Evolutionary conservation across 2,797 vertebrate species (phyloP).

Genomic region (Spea hammondii): DNA sequence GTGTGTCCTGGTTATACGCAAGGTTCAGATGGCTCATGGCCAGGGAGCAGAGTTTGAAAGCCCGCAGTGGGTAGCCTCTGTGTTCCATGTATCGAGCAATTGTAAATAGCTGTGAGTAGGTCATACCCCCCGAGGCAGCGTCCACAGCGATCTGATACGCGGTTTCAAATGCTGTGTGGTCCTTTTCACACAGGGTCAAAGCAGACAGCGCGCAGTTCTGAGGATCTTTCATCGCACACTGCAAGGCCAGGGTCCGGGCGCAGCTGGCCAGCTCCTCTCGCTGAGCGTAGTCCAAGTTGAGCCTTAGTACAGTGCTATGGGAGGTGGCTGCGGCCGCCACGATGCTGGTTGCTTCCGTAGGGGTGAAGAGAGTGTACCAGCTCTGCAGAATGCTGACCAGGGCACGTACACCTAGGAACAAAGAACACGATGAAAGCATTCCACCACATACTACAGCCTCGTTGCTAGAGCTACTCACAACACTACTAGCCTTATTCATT

Average conservation of each 20-base stretch:
- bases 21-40: conserved; percentile 98
- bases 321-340: conserved; percentile 95
- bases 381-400: conserved; percentile 95
- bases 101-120: conserved; percentile 84
- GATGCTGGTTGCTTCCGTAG: conserved; percentile 95
- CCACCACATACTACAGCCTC: background rate
- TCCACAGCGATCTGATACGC: conserved; percentile 87
- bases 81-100: conserved; percentile 90
- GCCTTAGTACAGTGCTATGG: conserved; percentile 92
- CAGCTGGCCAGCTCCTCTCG: conserved; percentile 95
- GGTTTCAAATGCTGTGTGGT: conserved; percentile 91
- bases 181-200: conserved; percentile 95
- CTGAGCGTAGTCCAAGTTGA: conserved; percentile 93
- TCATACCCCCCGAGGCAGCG: conserved; percentile 82
- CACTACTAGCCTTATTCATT: too few relatives aligned
- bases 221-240: conserved; percentile 98
- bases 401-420: conserved; percentile 72
- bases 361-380: conserved; percentile 98
- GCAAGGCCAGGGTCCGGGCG: conserved; percentile 88
- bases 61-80: conserved; percentile 92
- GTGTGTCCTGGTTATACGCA: conserved; percentile 98
- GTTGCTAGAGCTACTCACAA: too few relatives aligned
- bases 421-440: background rate
- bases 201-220: conserved; percentile 95
- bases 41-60: conserved; percentile 92